These are phyloP conservation scores for Elephas maximus DNA, from an alignment of 2,113 vertebrate genomes.

Conservation along the genomic window DNA sequence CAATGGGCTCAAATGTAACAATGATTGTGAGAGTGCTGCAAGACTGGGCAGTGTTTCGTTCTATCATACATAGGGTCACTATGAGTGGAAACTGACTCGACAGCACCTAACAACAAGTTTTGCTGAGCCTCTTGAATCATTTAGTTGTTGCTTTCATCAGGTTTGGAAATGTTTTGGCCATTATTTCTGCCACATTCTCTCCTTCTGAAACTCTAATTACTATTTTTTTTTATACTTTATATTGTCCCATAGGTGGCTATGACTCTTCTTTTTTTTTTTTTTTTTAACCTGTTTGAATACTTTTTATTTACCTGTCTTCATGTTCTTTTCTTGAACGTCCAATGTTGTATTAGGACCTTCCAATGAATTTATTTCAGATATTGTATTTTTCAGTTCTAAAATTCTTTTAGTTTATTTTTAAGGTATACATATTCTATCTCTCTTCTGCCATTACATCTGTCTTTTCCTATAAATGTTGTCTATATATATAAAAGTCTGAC, in stretches of 20 bases:
- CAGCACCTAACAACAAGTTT: background rate
- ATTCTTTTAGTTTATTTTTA: background rate
- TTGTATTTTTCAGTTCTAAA: slow-evolving; percentile 25
- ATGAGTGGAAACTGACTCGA: no score
- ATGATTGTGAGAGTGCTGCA: no score
- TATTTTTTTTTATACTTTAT: background rate
- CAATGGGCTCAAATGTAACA: no score
- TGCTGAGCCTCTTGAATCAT: background rate
- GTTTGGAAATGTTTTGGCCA: background rate
- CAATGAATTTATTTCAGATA: background rate
- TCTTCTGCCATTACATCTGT: background rate
- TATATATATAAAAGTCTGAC: background rate
- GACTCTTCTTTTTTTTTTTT: background rate
- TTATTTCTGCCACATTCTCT: slow-evolving; percentile 10
- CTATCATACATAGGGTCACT: no score
- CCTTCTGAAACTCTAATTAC: background rate
- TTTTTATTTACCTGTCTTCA: slow-evolving; percentile 19
- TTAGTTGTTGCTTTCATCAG: background rate
- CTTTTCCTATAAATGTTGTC: background rate
- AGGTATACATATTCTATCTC: background rate
- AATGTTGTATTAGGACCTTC: background rate
- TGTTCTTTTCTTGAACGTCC: background rate
- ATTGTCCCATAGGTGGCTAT: background rate
- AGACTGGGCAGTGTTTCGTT: no score
- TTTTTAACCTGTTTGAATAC: slow-evolving; percentile 16